Evolutionary conservation across 2,113 vertebrate genomes (phyloP).

Genomic region (Ondatra zibethicus): DNA sequence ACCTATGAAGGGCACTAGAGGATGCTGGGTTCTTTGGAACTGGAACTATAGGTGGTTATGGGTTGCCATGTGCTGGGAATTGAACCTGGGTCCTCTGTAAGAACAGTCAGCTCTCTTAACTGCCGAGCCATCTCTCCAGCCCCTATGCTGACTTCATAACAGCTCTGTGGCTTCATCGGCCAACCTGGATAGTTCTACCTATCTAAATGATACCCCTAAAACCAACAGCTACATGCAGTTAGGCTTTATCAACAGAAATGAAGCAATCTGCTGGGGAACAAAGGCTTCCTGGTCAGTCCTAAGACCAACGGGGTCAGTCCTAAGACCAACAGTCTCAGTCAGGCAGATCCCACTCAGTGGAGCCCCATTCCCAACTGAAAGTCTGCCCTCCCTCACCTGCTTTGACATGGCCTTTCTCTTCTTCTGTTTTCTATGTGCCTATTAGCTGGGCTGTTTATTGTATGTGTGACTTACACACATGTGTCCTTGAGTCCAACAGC

Average conservation of each 20-base stretch:
- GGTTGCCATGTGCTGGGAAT: not conserved
- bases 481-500: no score
- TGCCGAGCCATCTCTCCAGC: not conserved
- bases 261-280: not conserved
- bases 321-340: slow-evolving; percentile 6
- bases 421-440: not conserved
- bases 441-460: not conserved
- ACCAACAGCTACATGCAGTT: not conserved
- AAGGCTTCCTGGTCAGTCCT: slow-evolving; percentile 15
- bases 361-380: not conserved
- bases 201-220: not conserved
- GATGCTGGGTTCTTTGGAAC: not conserved
- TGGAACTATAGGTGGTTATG: not conserved
- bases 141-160: not conserved
- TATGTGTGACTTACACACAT: not conserved
- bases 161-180: not conserved
- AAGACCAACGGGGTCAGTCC: slow-evolving; percentile 11
- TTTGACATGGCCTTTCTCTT: not conserved
- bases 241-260: slow-evolving; percentile 2
- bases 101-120: not conserved
- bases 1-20: not conserved
- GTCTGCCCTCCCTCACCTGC: not conserved
- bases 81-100: not conserved
- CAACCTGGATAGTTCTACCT: not conserved
- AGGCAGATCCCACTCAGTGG: not conserved